Evolutionary conservation across 1,140 invertebrate genomes (phyloP).

Genomic region (Eubasilissa regina): DNA sequence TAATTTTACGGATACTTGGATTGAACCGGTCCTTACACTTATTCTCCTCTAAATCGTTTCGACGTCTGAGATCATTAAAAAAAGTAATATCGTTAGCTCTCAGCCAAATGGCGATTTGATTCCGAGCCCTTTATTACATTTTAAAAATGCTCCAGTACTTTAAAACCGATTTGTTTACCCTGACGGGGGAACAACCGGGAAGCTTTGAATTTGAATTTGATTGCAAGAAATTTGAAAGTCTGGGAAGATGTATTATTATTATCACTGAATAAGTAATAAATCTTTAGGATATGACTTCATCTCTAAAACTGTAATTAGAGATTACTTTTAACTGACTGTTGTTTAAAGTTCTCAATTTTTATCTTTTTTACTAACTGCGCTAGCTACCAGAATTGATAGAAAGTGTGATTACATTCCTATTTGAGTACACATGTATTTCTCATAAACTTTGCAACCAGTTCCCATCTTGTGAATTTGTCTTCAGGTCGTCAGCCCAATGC

Average conservation of each 20-base stretch:
- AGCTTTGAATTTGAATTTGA: slow-evolving; percentile 5
- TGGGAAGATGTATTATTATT: too few relatives aligned
- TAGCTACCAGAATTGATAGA: too few relatives aligned
- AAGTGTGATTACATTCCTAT: too few relatives aligned
- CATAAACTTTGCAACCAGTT: too few relatives aligned
- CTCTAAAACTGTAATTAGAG: too few relatives aligned
- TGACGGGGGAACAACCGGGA: background rate
- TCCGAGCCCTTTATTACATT: slow-evolving; percentile 44
- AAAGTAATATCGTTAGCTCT: slow-evolving; percentile 44
- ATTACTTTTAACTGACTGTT: too few relatives aligned
- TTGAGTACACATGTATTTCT: too few relatives aligned
- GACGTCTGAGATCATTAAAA: slow-evolving; percentile 42
- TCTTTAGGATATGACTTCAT: background rate
- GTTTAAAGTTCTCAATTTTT: too few relatives aligned
- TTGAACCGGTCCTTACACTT: slow-evolving; percentile 7
- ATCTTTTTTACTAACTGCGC: too few relatives aligned
- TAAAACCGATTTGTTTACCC: slow-evolving; percentile 28
- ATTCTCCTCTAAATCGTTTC: slow-evolving; percentile 34
- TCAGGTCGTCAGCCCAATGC: too few relatives aligned
- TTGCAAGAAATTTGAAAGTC: background rate
- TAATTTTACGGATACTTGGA: slow-evolving; percentile 35
- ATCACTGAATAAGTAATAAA: background rate
- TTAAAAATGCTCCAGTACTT: slow-evolving; percentile 41
- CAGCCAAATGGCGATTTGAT: slow-evolving; percentile 44
- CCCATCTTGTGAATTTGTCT: too few relatives aligned